Evolutionary conservation across 2,797 vertebrate genomes (phyloP).

Genomic region (Lateolabrax maculatus): DNA sequence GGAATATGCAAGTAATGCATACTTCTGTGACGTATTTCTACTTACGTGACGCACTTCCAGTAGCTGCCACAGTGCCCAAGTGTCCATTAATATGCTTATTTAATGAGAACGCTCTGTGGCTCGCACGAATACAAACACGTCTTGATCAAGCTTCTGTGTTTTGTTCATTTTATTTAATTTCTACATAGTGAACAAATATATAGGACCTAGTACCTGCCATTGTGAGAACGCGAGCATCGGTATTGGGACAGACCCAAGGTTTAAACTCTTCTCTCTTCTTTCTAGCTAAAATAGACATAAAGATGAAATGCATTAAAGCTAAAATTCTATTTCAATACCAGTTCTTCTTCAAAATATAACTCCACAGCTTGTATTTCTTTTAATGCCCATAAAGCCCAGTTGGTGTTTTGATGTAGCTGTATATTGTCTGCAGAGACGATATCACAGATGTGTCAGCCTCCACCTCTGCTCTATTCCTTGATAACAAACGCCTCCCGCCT

Average conservation of each 20-base stretch:
- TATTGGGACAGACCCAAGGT: neutral
- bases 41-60: neutral
- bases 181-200: neutral
- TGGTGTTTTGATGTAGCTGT: constrained; percentile 14
- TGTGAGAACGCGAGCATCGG: no score
- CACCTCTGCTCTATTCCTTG: constrained; percentile 25
- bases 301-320: neutral
- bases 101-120: neutral
- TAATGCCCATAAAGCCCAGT: neutral
- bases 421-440: constrained; percentile 5
- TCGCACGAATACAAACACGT: neutral
- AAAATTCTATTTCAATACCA: neutral
- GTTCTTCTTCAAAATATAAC: neutral
- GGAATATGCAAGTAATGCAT: no score
- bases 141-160: neutral
- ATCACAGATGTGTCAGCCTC: constrained; percentile 29
- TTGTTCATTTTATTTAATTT: neutral
- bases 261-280: neutral
- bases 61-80: neutral
- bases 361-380: neutral
- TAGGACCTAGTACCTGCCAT: no score
- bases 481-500: neutral
- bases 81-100: neutral
- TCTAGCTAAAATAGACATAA: neutral
- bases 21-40: no score